Base-by-base conservation (phyloP, 2,888 invertebrate species). In the Hirtodrosophila duncani region DNA sequence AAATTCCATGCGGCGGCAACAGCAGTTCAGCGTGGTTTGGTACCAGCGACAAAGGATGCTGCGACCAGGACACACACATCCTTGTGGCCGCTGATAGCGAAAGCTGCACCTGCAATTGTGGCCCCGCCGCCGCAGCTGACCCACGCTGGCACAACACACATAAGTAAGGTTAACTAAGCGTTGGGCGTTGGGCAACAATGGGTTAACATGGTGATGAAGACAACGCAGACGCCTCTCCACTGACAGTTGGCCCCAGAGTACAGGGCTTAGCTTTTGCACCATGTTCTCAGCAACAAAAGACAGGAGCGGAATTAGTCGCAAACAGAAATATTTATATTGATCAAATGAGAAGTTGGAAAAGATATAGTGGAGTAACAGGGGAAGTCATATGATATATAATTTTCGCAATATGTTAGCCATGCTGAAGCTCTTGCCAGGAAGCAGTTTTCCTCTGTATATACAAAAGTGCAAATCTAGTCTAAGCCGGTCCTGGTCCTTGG, bases 1-100 rank as follows among this genome's bases (percentile, higher is more conserved):
- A 82, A 80, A 82, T 81, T 82, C 80, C 82, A 81, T 79, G 75
- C 59, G 75, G 75, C 51, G 59, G 29, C 29, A 30, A 14, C 14
- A 14, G 30, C 29, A 6, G 29, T 29, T 29, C 30, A 13, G 30
- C 8, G 8, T 16, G 37, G 55, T 38, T 38, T 27, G 44, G 45
- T 53, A 42, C 55, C 24, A 36, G 60, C 60, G 50, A 60, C 57
- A 60, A 57, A 60, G 61, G 57, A 16, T 24, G 23, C 31, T 57
- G 45, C 31, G 57, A 45, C 27, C 37, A 37, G 53, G 37, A 56
- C 36, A 37, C 61, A n/a, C 57, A 33, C 42, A 55, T 38, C 44
- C 65, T 36, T 37, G 53, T 64, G 52, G 46, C 49, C 57, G 56
- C 34, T 51, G 67, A 53, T 68, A 72, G 52, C 65, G 46, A 43